Percentiles rank a stretch among this genome's conserved stretches.
phyloP scores from a whole-genome alignment of 2,888 invertebrate genomes.

The Automeris io region DNA sequence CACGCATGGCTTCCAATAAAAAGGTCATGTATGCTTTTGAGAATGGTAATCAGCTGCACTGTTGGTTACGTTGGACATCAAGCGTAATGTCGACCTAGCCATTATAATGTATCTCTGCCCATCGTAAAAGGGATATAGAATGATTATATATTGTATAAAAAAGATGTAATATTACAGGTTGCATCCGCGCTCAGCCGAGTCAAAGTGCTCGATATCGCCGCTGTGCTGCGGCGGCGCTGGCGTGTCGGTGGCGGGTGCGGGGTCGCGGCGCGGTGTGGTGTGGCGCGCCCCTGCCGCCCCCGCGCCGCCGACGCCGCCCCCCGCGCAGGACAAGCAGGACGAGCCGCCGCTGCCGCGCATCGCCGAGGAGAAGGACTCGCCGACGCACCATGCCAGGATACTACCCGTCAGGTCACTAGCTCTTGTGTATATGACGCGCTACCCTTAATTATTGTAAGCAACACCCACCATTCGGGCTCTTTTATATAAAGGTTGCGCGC shows the following conservation, averaged over 20 bases:
- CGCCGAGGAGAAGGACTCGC: conserved; percentile 91
- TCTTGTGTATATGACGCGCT: too few relatives aligned
- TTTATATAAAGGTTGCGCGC: too few relatives aligned
- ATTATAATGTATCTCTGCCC: too few relatives aligned
- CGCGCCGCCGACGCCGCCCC: conserved; percentile 55
- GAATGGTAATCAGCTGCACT: too few relatives aligned
- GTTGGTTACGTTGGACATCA: too few relatives aligned
- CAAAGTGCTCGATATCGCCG: conserved; percentile 89
- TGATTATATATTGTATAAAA: too few relatives aligned
- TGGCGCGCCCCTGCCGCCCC: conserved; percentile 50
- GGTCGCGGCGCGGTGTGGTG: conserved; percentile 33
- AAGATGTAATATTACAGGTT: conserved; percentile 68
- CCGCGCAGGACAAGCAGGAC: conserved; percentile 47
- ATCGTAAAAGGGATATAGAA: too few relatives aligned
- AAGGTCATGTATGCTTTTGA: too few relatives aligned
- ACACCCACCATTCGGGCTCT: too few relatives aligned
- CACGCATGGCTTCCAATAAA: too few relatives aligned
- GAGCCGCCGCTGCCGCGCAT: conserved; percentile 84
- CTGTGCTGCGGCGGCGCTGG: conserved; percentile 79
- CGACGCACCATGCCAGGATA: conserved; percentile 75
- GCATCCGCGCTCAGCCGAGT: conserved; percentile 93
- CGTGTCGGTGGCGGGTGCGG: conserved; percentile 41
- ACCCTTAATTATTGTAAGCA: too few relatives aligned
- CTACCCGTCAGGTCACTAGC: conserved; percentile 41
- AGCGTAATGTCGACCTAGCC: too few relatives aligned